A percentile compares a stretch with the other conserved stretches of the same genome.
phyloP scores from a whole-genome alignment of 2,888 invertebrate species.

The Halictus quadricinctus region DNA sequence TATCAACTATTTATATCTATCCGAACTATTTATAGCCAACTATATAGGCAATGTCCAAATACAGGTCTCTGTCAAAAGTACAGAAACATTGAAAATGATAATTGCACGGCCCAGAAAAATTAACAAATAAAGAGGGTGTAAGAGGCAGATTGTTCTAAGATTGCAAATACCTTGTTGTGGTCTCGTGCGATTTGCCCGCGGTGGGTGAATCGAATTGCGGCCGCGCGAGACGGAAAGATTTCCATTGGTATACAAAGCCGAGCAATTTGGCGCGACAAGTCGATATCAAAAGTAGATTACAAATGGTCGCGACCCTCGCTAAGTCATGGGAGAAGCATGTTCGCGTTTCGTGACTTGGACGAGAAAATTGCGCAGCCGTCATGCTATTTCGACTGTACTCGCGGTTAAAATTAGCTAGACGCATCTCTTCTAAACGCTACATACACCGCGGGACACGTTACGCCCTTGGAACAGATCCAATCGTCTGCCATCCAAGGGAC shows the following conservation, averaged over 20 bases:
- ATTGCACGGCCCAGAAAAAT: neutral
- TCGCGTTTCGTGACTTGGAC: slow-evolving; percentile 42
- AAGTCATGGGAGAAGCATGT: slow-evolving; percentile 31
- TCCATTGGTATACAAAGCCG: slow-evolving; percentile 1
- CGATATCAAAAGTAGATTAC: neutral
- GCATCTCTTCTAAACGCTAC: slow-evolving; percentile 49
- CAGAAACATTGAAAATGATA: neutral
- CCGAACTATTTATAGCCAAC: neutral
- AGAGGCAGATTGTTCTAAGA: neutral
- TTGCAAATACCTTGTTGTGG: neutral
- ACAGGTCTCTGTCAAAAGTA: neutral
- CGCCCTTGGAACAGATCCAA: slow-evolving; percentile 72
- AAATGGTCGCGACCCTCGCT: neutral
- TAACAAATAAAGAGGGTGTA: too few species aligned
- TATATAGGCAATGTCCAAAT: neutral
- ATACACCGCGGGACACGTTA: slow-evolving; percentile 45
- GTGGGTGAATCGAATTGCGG: neutral
- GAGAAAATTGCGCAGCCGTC: slow-evolving; percentile 65
- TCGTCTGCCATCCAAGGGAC: slow-evolving; percentile 47
- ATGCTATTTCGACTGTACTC: slow-evolving; percentile 60
- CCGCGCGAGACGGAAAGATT: neutral
- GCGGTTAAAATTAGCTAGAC: slow-evolving; percentile 58
- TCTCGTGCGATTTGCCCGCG: neutral
- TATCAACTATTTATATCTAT: neutral
- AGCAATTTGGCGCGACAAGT: neutral